Base-by-base conservation (phyloP, 2,797 vertebrate genomes). In the Myiotriccus ornatus region DNA sequence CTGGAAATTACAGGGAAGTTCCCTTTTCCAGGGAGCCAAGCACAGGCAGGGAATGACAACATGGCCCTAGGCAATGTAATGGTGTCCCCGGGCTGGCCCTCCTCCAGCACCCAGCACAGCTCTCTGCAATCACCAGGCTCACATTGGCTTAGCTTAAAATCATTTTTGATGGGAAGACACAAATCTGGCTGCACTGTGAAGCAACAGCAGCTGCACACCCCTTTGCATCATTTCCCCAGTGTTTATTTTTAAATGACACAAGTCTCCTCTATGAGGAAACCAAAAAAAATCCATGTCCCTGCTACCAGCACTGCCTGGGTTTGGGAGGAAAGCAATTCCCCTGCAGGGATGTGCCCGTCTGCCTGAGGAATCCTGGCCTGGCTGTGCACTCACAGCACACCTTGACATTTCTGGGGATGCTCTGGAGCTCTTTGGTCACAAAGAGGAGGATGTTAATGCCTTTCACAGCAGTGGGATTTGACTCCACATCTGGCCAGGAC, bases 11-110 rank as follows among this genome's bases (percentile, higher is more conserved):
- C 68, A 60, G 23, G 21, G 62, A 64, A 92, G 90, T 89, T 71
- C 89, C 46, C 43, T 49, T 65, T 93, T 60, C 59, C 70, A 2
- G 0, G 46, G 39, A 92, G 53, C 53, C 2, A 16, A 87, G 56
- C 55, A 34, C 44, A 56, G 44, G 35, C 43, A 88, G 78, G 59
- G 64, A 81, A 76, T 0, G 9, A 49, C 13, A n/a, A 43, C 0
- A 0, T 39, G 69, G 64, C 39, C 55, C 34, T 1, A 2, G 59
- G 55, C 3, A 0, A 53, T 18, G 18, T 0, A 49, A 50, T 0
- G 1, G 27, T 1, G 5, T 71, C 55, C 41, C 46, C 5, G 1
- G 53, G 84, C 55, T 81, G 65, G 47, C 27, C 30, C 13, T 89
- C 34, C 84, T 84, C 56, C 47, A 35, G 55, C 4, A 2, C 75